Conservation (phyloP, 2,797 vertebrate species). For the Thaleichthys pacificus region DNA sequence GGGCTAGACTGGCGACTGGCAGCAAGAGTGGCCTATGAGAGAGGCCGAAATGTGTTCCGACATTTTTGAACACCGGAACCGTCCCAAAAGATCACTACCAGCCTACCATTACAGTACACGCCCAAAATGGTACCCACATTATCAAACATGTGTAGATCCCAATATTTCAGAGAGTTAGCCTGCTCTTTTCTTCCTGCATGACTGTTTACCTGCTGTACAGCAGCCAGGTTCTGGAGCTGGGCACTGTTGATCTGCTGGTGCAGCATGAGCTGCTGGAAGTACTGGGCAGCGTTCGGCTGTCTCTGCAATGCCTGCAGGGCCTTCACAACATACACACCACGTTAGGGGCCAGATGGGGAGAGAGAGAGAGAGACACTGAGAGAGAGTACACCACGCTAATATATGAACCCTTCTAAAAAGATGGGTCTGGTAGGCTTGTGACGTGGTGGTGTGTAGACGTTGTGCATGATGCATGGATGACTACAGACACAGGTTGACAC, state of each 20-base stretch:
- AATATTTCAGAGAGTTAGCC: too few relatives aligned
- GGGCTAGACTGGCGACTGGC: slow-evolving; percentile 92
- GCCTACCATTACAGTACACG: too few relatives aligned
- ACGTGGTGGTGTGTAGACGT: not conserved
- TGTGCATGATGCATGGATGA: not conserved
- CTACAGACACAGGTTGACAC: not conserved
- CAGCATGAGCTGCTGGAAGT: slow-evolving; percentile 98
- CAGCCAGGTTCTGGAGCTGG: slow-evolving; percentile 93
- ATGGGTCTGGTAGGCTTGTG: not conserved
- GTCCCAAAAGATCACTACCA: too few relatives aligned
- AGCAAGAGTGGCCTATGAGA: slow-evolving; percentile 86
- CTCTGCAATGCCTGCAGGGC: slow-evolving; percentile 93
- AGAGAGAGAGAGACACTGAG: slow-evolving; percentile 8
- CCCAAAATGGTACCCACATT: too few relatives aligned
- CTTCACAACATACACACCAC: slow-evolving; percentile 60
- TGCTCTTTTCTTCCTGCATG: not conserved
- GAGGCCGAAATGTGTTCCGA: too few relatives aligned
- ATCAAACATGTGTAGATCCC: too few relatives aligned
- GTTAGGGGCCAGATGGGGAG: not conserved
- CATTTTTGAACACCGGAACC: too few relatives aligned
- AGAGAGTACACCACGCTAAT: slow-evolving; percentile 46
- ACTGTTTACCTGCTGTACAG: slow-evolving; percentile 87
- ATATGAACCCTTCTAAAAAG: slow-evolving; percentile 37
- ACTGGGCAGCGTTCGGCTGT: slow-evolving; percentile 95
- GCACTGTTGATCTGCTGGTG: slow-evolving; percentile 96